phyloP scores from a whole-genome alignment of 2,888 invertebrate genomes.

The Ophion slaviceki region DNA sequence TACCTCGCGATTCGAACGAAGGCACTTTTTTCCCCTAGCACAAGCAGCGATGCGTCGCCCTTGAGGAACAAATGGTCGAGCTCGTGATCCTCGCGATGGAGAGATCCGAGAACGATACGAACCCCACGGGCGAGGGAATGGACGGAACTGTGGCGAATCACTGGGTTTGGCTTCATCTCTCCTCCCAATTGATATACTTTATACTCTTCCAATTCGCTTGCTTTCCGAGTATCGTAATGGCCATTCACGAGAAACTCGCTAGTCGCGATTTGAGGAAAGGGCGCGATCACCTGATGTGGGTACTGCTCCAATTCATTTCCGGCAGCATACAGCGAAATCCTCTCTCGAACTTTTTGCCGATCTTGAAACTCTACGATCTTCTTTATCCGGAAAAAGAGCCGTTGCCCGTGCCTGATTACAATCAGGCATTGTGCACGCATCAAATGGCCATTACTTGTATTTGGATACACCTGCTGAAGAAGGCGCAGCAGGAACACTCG shows the following conservation, averaged over 20 bases:
- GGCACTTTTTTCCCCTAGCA: constrained; percentile 83
- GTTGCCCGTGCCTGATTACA: constrained; percentile 94
- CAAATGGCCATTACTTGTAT: constrained; percentile 98
- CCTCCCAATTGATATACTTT: constrained; percentile 97
- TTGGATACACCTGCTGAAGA: constrained; percentile 97
- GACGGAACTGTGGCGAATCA: constrained; percentile 88
- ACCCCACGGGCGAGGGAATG: constrained; percentile 85
- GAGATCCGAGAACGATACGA: constrained; percentile 89
- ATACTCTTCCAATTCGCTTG: constrained; percentile 97
- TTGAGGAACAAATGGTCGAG: constrained; percentile 97
- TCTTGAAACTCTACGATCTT: constrained; percentile 95
- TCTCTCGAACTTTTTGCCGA: constrained; percentile 93
- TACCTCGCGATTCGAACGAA: background rate
- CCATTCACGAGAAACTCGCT: constrained; percentile 93
- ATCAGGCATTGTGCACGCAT: constrained; percentile 93
- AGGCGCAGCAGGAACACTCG: constrained; percentile 94
- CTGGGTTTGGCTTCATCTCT: constrained; percentile 96
- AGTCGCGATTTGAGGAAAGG: constrained; percentile 94
- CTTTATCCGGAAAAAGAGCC: constrained; percentile 97
- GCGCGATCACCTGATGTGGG: constrained; percentile 99
- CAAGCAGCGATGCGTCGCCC: constrained; percentile 93
- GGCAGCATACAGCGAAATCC: constrained; percentile 98
- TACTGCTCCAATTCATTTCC: constrained; percentile 97
- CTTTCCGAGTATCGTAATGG: constrained; percentile 96
- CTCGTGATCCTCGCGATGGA: constrained; percentile 96